phyloP scores from a whole-genome alignment of 2,113 vertebrate species.

The Myanophis thanlyinensis region DNA sequence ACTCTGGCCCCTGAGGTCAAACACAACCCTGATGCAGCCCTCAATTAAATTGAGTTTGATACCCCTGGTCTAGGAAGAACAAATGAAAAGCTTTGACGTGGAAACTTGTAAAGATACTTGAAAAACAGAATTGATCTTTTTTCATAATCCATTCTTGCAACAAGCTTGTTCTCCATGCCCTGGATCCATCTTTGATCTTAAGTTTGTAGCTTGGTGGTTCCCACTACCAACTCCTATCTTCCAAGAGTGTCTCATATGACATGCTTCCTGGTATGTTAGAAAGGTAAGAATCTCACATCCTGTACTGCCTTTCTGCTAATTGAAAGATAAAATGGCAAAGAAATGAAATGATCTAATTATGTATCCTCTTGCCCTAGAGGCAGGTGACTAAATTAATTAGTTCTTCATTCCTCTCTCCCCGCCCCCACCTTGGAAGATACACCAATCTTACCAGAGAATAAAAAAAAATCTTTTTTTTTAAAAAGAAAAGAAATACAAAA shows the following conservation, averaged over 20 bases:
- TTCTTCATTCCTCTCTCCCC: no score
- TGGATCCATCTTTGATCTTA: not conserved
- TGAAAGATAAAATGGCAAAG: not conserved
- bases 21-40: no score
- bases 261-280: not conserved
- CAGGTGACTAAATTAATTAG: not conserved
- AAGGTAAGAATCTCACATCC: not conserved
- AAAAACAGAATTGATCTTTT: not conserved
- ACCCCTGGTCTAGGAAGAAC: not conserved
- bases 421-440: not conserved
- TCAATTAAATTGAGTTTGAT: no score
- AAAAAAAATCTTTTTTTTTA: not conserved
- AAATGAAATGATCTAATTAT: not conserved
- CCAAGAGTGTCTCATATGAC: not conserved
- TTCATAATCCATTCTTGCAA: not conserved
- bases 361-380: not conserved
- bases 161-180: not conserved
- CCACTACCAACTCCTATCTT: not conserved
- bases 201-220: not conserved
- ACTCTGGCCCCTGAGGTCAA: no score
- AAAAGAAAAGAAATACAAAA: not conserved
- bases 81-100: not conserved
- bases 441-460: not conserved
- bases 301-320: not conserved
- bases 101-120: not conserved